A percentile compares a stretch with the other conserved stretches of the same genome.
These are phyloP conservation scores for Hetaerina americana DNA, from an alignment of 1,140 invertebrate species.

Conservation along the genomic window DNA sequence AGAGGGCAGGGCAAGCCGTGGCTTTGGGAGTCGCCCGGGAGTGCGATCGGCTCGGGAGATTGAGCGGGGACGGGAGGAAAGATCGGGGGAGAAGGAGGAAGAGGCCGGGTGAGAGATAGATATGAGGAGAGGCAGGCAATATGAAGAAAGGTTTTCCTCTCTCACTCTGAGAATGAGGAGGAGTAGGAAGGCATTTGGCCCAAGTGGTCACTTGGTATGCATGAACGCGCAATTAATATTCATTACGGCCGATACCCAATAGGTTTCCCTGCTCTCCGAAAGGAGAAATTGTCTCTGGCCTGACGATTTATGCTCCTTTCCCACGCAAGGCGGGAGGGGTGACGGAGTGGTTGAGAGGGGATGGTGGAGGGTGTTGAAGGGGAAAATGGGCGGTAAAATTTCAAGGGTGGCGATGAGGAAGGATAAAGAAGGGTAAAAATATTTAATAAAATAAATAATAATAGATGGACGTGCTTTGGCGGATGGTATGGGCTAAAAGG, in stretches of 20 bases:
- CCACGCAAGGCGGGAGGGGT: not conserved
- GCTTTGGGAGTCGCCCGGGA: too few species aligned
- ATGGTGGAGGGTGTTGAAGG: not conserved
- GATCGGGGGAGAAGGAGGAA: not conserved
- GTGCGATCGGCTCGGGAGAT: too few species aligned
- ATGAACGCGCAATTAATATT: not conserved
- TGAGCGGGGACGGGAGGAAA: too few species aligned
- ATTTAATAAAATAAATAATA: too few species aligned
- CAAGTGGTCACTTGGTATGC: not conserved
- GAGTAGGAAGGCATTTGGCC: too few species aligned
- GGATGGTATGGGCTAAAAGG: too few species aligned
- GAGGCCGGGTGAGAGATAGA: not conserved
- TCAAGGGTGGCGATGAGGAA: too few species aligned
- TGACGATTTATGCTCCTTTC: not conserved
- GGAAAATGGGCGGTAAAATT: not conserved
- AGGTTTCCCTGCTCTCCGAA: not conserved
- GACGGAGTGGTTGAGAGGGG: not conserved
- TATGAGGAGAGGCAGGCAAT: too few species aligned
- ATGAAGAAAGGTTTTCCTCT: too few species aligned
- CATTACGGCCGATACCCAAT: not conserved
- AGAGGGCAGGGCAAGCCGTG: too few species aligned
- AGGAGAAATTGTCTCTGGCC: not conserved
- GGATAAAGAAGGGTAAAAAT: too few species aligned
- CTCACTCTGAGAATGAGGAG: not conserved
- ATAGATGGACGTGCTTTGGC: too few species aligned